Evolutionary conservation across 2,113 vertebrate species (phyloP), one percentile per base, ranked within the genome.

Genomic region (Rattus norvegicus): DNA sequence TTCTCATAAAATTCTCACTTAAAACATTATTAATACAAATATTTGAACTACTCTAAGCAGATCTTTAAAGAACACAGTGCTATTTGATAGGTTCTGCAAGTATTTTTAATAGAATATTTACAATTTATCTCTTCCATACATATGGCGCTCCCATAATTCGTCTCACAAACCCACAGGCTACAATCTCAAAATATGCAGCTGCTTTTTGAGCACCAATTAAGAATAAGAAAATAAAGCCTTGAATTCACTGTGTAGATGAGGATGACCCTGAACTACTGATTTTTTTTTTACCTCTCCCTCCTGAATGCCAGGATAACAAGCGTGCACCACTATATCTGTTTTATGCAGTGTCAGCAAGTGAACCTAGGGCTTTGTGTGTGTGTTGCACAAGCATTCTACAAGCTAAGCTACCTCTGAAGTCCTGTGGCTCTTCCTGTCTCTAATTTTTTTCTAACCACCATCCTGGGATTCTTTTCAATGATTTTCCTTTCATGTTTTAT

Each of bases 121-220:
- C 7, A 49, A 49, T 24, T n/a, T 1, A 12, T 30, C 2, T 11
- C 19, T 30, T 0, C 52, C 24, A 24, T 49, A 52, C 13, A 16
- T 5, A 56, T n/a, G 22, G 7, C 7, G 9, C 13, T 56, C 7
- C 2, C 22, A 28, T 72, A n/a, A 72, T 11, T 33, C 24, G 59
- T 73, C 24, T 39, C 4, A 73, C 24, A 70, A 49, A 26, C 52
- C 24, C 22, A 73, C 6, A 16, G 85, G 20, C 47, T 70, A n/a
- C 28, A 86, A 20, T 39, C 33, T n/a, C 33, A 54, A 28, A 72
- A 28, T 56, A 10, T 2, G 4, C 20, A 19, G 86, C 9, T 54
- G 22, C 33, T 72, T 39, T 5, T 49, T 52, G 56, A 39, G 49
- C 86, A 88, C 4, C 36, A 88, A n/a, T 88, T 88, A 88, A 56